Percentiles rank a stretch among this genome's conserved stretches.
Evolutionary conservation across 2,888 invertebrate genomes (phyloP).

Genomic region (Caenorhabditis zanzibari): DNA sequence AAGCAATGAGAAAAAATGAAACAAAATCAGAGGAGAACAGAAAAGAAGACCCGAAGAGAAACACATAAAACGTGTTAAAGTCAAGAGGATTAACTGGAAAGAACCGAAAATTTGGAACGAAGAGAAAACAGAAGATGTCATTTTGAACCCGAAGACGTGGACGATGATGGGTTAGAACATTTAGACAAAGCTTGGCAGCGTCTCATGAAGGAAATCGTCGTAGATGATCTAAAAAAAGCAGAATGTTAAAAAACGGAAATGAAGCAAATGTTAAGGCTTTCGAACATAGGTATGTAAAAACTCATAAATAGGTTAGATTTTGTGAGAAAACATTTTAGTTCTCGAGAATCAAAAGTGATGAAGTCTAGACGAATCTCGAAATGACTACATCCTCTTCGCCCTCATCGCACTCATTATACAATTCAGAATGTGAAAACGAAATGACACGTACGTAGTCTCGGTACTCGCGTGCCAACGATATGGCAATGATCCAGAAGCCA

Average conservation of each 20-base stretch:
- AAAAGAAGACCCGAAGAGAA: conserved; percentile 31
- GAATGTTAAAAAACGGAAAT: conserved; percentile 28
- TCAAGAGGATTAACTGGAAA: conserved; percentile 13
- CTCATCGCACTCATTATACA: conserved; percentile 42
- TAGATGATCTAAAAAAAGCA: conserved; percentile 64
- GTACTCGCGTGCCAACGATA: conserved; percentile 67
- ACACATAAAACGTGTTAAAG: conserved; percentile 43
- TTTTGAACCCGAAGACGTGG: conserved; percentile 25
- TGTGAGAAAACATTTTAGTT: background rate
- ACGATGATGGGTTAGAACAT: conserved; percentile 17
- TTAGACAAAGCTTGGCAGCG: conserved; percentile 64
- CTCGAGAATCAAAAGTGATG: background rate
- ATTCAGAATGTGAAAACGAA: conserved; percentile 54
- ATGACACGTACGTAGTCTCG: conserved; percentile 68
- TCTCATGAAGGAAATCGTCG: conserved; percentile 68
- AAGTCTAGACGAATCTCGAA: conserved; percentile 16
- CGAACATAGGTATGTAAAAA: background rate
- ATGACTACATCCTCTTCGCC: conserved; percentile 4
- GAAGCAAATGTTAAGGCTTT: background rate
- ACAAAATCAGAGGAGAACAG: background rate
- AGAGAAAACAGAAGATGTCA: background rate
- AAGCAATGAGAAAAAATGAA: conserved; percentile 1
- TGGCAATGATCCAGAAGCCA: conserved; percentile 68
- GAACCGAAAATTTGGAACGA: conserved; percentile 3
- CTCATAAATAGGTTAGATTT: too few relatives aligned